Base-by-base conservation (phyloP, 1,140 invertebrate genomes). In the Conus ventricosus region DNA sequence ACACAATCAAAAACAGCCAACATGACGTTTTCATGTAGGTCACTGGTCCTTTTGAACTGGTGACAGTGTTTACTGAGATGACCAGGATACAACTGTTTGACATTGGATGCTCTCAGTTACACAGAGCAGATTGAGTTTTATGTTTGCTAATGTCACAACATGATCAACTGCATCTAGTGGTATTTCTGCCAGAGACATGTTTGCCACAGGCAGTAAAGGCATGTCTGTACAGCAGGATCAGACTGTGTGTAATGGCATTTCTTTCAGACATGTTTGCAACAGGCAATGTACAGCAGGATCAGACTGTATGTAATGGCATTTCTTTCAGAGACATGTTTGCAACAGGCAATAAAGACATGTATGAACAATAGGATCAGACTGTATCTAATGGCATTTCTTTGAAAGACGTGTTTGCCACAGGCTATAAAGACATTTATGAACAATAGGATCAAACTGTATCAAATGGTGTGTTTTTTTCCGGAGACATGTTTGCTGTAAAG, bases 261-360 rank as follows among this genome's bases (percentile, higher is more conserved):
- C 51, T 83, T 27, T 83, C 23, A 54, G 55, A 13, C 51, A 60
- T 63, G 15, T 85, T 54, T 55, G 84, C 55, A 1, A 63, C 10
- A 20, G 17, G 10, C 60, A 13, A 39, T 63, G 60, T 20, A 11
- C 10, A 11, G 17, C 17, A 63, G 10, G 60, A 55, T 80, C 78
- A 80, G 39, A 25, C 51, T 78, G 20, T 27, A 13, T 60, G 4
- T 83, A 39, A 57, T 82, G n/a, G 13, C 39, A 8, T 75, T 63
- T 84, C 25, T 92, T 92, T 60, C 87, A 96, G 95, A 91, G 94
- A 95, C 85, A 95, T 95, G 89, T 84, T 96, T n/a, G 95, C 95
- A 17, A 96, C 96, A n/a, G 95, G 94, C 10, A 1, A 39, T 39
- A 39, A 39, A 39, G 39, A 39, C 39, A 39, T 39, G 39, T 39